phyloP scores from a whole-genome alignment of 2,797 vertebrate species.

The Catharus ustulatus region DNA sequence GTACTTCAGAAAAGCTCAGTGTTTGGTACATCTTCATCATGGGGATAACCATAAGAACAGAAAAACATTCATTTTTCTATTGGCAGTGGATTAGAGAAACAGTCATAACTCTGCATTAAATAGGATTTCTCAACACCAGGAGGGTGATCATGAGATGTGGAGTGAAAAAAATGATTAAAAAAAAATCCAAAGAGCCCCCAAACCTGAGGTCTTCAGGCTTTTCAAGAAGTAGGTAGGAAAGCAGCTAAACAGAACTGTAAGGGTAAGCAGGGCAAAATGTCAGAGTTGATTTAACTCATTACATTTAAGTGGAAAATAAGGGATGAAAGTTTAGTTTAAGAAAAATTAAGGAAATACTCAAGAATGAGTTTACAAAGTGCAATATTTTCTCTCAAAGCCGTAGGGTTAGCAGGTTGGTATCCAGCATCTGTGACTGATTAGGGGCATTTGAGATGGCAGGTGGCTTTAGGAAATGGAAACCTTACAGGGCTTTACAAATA shows the following conservation, averaged over 20 bases:
- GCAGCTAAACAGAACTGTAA: constrained; percentile 74
- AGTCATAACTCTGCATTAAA: background rate
- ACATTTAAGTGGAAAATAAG: constrained; percentile 78
- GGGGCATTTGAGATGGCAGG: constrained; percentile 78
- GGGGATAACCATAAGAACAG: background rate
- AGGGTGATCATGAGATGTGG: background rate
- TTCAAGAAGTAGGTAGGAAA: constrained; percentile 84
- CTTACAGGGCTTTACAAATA: constrained; percentile 76
- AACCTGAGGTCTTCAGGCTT: constrained; percentile 66
- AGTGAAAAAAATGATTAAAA: constrained; percentile 70
- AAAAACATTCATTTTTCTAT: background rate
- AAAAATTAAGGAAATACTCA: constrained; percentile 90
- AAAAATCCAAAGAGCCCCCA: background rate
- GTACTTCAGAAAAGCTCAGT: background rate
- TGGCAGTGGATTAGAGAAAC: background rate
- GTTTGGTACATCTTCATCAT: background rate
- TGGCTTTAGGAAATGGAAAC: constrained; percentile 78
- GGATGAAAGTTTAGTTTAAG: constrained; percentile 79
- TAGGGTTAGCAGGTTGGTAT: constrained; percentile 86
- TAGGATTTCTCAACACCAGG: background rate
- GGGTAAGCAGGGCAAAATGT: constrained; percentile 73
- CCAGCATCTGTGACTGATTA: constrained; percentile 92
- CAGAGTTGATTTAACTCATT: constrained; percentile 76
- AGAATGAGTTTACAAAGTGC: constrained; percentile 78
- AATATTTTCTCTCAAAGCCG: constrained; percentile 82